Conservation (phyloP, 1,140 invertebrate species). For the Saccostrea echinata region DNA sequence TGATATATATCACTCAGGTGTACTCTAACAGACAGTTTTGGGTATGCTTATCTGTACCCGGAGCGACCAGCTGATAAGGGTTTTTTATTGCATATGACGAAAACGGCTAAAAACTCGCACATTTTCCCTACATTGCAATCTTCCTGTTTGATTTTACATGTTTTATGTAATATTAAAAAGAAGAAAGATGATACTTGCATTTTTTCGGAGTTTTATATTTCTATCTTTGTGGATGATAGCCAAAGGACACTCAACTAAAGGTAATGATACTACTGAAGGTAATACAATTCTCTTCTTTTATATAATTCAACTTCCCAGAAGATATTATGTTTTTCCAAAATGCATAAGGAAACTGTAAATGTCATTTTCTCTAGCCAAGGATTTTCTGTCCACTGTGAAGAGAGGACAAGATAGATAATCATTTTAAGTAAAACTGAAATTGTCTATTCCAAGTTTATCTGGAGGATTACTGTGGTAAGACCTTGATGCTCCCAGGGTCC, state of each 20-base stretch:
- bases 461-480: slow-evolving; percentile 12
- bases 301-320: too few relatives aligned
- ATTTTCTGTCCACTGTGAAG: too few relatives aligned
- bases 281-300: too few relatives aligned
- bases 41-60: neutral
- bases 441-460: neutral
- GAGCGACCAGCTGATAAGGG: neutral
- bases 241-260: neutral
- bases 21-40: neutral
- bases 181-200: neutral
- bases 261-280: neutral
- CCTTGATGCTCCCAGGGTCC: neutral
- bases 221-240: neutral
- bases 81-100: neutral
- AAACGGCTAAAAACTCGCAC: neutral
- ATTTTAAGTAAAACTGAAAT: too few relatives aligned
- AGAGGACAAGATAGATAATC: too few relatives aligned
- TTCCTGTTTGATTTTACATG: too few relatives aligned
- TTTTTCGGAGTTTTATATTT: neutral
- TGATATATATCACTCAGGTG: neutral
- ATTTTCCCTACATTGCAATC: neutral
- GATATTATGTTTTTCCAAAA: too few relatives aligned
- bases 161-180: neutral
- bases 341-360: too few relatives aligned
- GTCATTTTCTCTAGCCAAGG: too few relatives aligned